These are phyloP conservation scores for Maniola hyperantus DNA, from an alignment of 2,888 invertebrate genomes.

Conservation along the genomic window DNA sequence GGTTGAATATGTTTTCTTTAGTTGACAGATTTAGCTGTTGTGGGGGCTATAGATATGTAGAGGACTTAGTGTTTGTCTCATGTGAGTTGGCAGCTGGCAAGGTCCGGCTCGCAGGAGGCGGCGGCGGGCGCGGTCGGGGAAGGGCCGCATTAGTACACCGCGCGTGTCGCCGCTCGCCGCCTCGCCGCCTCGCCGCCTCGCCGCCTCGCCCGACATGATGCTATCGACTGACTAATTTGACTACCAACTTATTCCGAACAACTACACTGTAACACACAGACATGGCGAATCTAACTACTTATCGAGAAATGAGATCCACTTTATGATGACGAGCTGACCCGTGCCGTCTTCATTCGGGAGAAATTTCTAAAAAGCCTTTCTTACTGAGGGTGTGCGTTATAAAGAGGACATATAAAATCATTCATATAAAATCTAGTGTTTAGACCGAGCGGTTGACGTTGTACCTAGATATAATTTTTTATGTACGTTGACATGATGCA, in stretches of 20 bases:
- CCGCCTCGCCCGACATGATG: background rate
- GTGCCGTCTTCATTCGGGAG: too few relatives aligned
- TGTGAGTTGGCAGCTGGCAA: background rate
- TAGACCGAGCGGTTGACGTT: too few relatives aligned
- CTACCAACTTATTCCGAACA: background rate
- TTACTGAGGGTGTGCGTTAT: too few relatives aligned
- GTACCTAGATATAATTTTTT: too few relatives aligned
- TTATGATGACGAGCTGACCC: too few relatives aligned
- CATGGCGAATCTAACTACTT: background rate
- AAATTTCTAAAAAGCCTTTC: too few relatives aligned
- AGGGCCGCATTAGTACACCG: slow-evolving; percentile 1
- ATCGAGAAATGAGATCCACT: background rate
- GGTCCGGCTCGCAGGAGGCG: background rate
- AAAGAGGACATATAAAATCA: too few relatives aligned
- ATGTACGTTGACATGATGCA: too few relatives aligned
- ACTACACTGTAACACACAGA: background rate
- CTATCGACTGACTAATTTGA: background rate
- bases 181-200: too few relatives aligned
- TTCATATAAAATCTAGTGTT: too few relatives aligned
- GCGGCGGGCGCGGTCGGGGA: background rate
- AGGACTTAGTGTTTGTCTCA: too few relatives aligned
- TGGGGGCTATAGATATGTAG: background rate
- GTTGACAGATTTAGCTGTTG: background rate
- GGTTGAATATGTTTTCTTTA: too few relatives aligned
- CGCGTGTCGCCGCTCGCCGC: background rate